Percentiles rank a stretch among this genome's conserved stretches.
Evolutionary conservation across 2,888 invertebrate species (phyloP).

Genomic region (Epinotia ramella): DNA sequence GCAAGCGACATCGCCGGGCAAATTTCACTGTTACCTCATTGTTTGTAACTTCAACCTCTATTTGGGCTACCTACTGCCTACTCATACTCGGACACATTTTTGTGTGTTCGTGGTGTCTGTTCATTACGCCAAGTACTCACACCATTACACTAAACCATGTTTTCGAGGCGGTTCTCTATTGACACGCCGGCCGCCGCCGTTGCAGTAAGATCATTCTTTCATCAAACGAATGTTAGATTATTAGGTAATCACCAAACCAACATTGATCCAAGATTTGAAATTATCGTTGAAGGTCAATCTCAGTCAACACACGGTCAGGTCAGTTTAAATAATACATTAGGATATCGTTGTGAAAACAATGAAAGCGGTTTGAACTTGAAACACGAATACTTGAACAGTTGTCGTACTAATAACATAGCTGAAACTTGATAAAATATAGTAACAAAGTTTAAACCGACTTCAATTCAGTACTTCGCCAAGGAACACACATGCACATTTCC

Average conservation of each 20-base stretch:
- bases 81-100: constrained; percentile 30
- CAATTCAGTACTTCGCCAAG: no score
- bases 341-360: constrained; percentile 1
- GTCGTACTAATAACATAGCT: neutral
- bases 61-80: constrained; percentile 43
- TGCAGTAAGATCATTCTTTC: constrained; percentile 26
- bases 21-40: constrained; percentile 61
- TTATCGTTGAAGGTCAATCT: constrained; percentile 31
- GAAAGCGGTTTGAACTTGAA: constrained; percentile 11
- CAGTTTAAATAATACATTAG: constrained; percentile 36
- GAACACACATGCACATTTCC: no score
- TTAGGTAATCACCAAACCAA: constrained; percentile 37
- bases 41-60: constrained; percentile 53
- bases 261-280: constrained; percentile 34
- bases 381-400: no score
- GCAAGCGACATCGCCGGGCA: constrained; percentile 46
- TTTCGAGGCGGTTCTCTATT: constrained; percentile 20
- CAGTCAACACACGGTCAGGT: constrained; percentile 37
- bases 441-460: no score
- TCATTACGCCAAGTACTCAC: constrained; percentile 15
- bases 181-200: constrained; percentile 16
- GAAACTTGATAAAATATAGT: neutral
- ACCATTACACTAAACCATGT: neutral
- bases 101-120: constrained; percentile 12
- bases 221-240: constrained; percentile 31